Conservation (phyloP, 2,797 vertebrate genomes). For the Lithobates sylvaticus region DNA sequence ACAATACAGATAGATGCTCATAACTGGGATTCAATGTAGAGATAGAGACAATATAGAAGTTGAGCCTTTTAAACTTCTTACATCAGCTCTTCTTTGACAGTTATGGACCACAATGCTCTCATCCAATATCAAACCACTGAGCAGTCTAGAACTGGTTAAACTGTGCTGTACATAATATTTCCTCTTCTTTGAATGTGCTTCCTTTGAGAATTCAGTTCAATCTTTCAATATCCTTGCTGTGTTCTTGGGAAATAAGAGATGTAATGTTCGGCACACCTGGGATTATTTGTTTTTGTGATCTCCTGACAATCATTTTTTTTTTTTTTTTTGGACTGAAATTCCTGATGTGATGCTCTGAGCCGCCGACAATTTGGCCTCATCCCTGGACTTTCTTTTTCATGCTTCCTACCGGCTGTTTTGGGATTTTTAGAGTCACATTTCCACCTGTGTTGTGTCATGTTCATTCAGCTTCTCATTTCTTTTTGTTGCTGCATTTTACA, state of each 20-base stretch:
- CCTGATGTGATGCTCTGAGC: background rate
- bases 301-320: constrained; percentile 23
- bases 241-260: constrained; percentile 46
- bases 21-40: no score
- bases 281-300: constrained; percentile 44
- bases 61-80: no score
- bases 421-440: background rate
- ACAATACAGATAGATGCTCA: no score
- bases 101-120: no score
- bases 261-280: constrained; percentile 4
- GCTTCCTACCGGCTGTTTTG: background rate
- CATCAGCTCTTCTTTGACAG: no score
- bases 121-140: no score
- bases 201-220: constrained; percentile 30
- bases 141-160: constrained; percentile 13
- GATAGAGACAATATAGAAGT: no score
- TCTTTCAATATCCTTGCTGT: constrained; percentile 34
- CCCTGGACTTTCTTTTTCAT: background rate
- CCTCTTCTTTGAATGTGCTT: background rate
- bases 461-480: background rate
- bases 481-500: background rate
- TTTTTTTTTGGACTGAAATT: constrained; percentile 18
- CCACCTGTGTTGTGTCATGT: background rate
- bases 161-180: constrained; percentile 2
- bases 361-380: background rate